A percentile compares a stretch with the other conserved stretches of the same genome.
Conservation (phyloP, 2,888 invertebrate genomes). For the Megaustenia siamemsis region DNA sequence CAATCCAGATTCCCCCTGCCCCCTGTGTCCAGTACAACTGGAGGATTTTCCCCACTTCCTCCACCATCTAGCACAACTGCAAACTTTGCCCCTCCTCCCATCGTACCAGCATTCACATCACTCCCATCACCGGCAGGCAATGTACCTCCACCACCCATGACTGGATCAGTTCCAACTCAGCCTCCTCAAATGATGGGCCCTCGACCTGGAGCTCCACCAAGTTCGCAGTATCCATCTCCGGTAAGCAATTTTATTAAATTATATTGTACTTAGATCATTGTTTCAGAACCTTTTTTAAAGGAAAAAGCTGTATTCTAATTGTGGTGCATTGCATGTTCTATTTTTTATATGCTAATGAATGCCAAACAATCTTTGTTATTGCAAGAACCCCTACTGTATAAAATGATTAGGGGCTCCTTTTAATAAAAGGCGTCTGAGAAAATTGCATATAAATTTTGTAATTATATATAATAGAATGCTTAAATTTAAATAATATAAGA, state of each 20-base stretch:
- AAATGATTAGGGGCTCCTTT: too few species aligned
- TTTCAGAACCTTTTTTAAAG: too few species aligned
- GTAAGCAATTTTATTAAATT: constrained; percentile 32
- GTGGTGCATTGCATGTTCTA: too few species aligned
- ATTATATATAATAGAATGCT: too few species aligned
- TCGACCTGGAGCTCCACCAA: constrained; percentile 6
- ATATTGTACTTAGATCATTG: too few species aligned
- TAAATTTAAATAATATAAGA: too few species aligned
- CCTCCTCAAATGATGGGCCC: constrained; percentile 13
- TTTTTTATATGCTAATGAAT: too few species aligned
- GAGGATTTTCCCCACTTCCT: constrained; percentile 32
- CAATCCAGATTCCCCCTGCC: constrained; percentile 29
- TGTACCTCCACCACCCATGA: constrained; percentile 22
- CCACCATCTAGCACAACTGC: constrained; percentile 15
- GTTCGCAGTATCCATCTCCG: constrained; percentile 31
- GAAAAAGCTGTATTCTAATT: too few species aligned
- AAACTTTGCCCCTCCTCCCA: constrained; percentile 31
- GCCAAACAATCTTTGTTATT: too few species aligned
- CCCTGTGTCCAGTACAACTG: neutral
- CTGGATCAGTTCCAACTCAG: constrained; percentile 6
- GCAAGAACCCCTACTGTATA: too few species aligned
- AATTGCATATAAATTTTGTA: too few species aligned
- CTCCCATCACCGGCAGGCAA: constrained; percentile 11
- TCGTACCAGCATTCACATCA: constrained; percentile 36
- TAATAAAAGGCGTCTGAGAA: too few species aligned